These are phyloP conservation scores for Leptodactylus fallax DNA, from an alignment of 2,797 vertebrate genomes.

Conservation along the genomic window DNA sequence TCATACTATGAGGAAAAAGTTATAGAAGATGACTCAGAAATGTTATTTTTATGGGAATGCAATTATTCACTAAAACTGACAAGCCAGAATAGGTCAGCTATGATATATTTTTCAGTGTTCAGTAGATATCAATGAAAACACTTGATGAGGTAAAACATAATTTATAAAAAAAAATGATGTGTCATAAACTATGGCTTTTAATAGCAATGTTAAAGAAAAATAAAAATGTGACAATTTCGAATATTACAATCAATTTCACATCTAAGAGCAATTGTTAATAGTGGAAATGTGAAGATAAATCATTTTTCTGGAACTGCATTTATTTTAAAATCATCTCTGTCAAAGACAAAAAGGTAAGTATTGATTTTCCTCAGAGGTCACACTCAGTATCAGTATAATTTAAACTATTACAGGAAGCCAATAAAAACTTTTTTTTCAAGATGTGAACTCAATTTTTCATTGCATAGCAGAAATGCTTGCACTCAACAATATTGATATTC, in stretches of 20 bases:
- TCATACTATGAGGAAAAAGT: no score
- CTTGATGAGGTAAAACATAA: no score
- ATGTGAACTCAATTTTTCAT: slow-evolving; percentile 38
- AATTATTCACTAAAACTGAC: no score
- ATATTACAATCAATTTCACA: not conserved
- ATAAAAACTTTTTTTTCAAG: slow-evolving; percentile 32
- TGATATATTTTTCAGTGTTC: no score
- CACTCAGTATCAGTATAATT: slow-evolving; percentile 43
- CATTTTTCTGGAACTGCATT: slow-evolving; percentile 3
- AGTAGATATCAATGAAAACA: no score
- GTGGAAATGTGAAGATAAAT: not conserved
- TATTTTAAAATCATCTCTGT: slow-evolving; percentile 33
- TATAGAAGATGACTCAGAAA: no score
- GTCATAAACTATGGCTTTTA: not conserved
- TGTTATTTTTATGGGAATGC: no score
- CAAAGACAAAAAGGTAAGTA: slow-evolving; percentile 47
- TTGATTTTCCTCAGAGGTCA: slow-evolving; percentile 46
- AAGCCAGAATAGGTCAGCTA: no score
- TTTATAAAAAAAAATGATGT: not conserved
- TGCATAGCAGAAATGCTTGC: slow-evolving; percentile 31
- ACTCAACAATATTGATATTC: slow-evolving; percentile 26
- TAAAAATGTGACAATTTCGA: not conserved
- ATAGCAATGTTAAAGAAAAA: not conserved
- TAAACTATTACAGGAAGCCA: slow-evolving; percentile 50
- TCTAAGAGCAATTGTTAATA: slow-evolving; percentile 18